phyloP scores from a whole-genome alignment of 1,140 invertebrate genomes.

The Steinernema khuongi region DNA sequence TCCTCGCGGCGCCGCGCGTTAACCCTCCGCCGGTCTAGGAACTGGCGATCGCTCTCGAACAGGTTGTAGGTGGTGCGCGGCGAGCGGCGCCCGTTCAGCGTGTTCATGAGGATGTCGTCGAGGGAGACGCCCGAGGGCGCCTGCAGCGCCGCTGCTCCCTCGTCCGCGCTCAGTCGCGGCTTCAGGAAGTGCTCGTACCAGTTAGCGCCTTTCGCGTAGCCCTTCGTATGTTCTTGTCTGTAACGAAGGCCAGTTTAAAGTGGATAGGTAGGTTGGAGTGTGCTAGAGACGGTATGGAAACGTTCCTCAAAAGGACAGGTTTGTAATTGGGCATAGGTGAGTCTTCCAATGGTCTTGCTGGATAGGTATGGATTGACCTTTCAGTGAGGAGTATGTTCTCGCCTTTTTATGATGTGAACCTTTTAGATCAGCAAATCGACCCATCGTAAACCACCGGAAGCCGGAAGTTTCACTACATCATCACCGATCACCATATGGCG shows the following conservation, averaged over 20 bases:
- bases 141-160: background rate
- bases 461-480: too few relatives aligned
- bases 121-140: background rate
- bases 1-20: background rate
- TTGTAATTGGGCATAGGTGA: too few relatives aligned
- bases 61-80: background rate
- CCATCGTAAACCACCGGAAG: too few relatives aligned
- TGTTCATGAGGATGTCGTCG: background rate
- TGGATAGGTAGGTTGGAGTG: too few relatives aligned
- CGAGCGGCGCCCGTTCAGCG: background rate
- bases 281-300: too few relatives aligned
- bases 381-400: background rate
- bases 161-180: background rate
- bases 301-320: too few relatives aligned
- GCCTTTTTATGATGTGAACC: background rate
- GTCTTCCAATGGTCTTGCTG: too few relatives aligned
- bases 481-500: too few relatives aligned
- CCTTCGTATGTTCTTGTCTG: background rate
- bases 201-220: background rate
- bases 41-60: background rate
- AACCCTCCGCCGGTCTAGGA: background rate
- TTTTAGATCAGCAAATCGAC: too few relatives aligned
- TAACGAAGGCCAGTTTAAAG: too few relatives aligned
- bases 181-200: slow-evolving; percentile 14
- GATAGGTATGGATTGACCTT: background rate